Base-by-base conservation (phyloP, 23 tunicate species). In the Aplidium turbinatum region DNA sequence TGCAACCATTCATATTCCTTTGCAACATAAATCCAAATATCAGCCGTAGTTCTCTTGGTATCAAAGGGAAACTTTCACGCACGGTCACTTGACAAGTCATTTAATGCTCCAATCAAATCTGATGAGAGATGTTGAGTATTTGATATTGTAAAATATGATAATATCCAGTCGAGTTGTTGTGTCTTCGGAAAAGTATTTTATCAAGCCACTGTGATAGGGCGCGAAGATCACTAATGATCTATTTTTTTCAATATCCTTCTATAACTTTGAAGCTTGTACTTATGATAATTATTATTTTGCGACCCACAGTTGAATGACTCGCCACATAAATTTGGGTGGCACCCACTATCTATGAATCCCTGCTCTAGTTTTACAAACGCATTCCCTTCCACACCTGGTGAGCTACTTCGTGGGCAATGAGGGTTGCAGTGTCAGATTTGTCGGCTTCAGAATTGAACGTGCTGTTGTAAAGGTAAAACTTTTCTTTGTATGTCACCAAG, bases 361-460 rank as follows among this genome's bases (percentile, higher is more conserved):
- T n/a, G n/a, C n/a, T n/a, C n/a, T n/a, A n/a, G n/a, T n/a, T n/a
- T n/a, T n/a, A n/a, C n/a, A n/a, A n/a, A n/a, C n/a, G n/a, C n/a
- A n/a, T n/a, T n/a, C n/a, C n/a, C n/a, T n/a, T n/a, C 50, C 16
- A 16, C 24, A 83, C 94, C 86, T 86, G 94, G 42, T 86, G 94
- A 13, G 60, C 61, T 7, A 86, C 51, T 42, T 86, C 94, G 57
- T 86, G 94, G 39, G 86, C 75, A 13, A 86, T 46, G 6, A 80
- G 77, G 9, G 29, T 28, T 6, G 86, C 78, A 22, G 63, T 70
- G 7, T 58, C 46, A 46, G 73, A 86, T 58, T 86, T 80, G 76
- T 75, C 62, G 23, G 22, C 51, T 3, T 47, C 73, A 11, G 94
- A 80, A 32, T 71, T 77, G 0, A 71, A 54, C 13, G 60, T 53